These are phyloP conservation scores for Brachyopa scutellaris DNA, from an alignment of 2,888 invertebrate species.

Conservation along the genomic window DNA sequence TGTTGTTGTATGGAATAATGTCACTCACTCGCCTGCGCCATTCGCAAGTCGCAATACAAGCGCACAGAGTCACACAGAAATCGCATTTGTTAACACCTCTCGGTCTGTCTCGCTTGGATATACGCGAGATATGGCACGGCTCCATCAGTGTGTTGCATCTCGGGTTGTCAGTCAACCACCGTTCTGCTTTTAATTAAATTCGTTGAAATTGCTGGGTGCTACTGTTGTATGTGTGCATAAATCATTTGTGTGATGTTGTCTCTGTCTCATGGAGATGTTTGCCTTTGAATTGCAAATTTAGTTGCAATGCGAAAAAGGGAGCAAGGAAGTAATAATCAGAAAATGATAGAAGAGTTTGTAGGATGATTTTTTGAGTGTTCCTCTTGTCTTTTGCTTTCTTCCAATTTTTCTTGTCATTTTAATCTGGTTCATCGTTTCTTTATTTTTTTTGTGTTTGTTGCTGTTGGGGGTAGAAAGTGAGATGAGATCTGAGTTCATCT, in stretches of 20 bases:
- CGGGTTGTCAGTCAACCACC: slow-evolving; percentile 51
- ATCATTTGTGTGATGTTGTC: slow-evolving; percentile 49
- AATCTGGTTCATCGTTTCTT: slow-evolving; percentile 27
- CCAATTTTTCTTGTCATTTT: slow-evolving; percentile 33
- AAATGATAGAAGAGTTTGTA: slow-evolving; percentile 49
- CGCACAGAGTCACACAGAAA: slow-evolving; percentile 1
- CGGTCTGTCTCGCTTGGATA: slow-evolving; percentile 64
- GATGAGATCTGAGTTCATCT: slow-evolving; percentile 28
- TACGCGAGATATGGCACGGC: slow-evolving; percentile 43
- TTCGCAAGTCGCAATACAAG: slow-evolving; percentile 5
- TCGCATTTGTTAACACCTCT: slow-evolving; percentile 67
- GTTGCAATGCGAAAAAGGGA: slow-evolving; percentile 12
- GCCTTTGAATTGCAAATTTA: neutral
- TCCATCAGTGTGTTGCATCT: slow-evolving; percentile 62
- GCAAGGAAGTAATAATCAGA: slow-evolving; percentile 4
- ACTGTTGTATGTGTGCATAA: slow-evolving; percentile 39
- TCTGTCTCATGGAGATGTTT: slow-evolving; percentile 23
- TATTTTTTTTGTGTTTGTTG: neutral
- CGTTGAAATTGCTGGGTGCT: neutral
- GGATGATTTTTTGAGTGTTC: slow-evolving; percentile 4
- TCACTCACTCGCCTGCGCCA: slow-evolving; percentile 62
- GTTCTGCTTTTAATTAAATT: slow-evolving; percentile 51
- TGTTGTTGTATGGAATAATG: neutral
- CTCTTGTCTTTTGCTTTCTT: slow-evolving; percentile 3
- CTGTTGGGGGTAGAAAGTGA: slow-evolving; percentile 2